Base-by-base conservation (phyloP, 2,113 vertebrate species). In the Platichthys stellatus region DNA sequence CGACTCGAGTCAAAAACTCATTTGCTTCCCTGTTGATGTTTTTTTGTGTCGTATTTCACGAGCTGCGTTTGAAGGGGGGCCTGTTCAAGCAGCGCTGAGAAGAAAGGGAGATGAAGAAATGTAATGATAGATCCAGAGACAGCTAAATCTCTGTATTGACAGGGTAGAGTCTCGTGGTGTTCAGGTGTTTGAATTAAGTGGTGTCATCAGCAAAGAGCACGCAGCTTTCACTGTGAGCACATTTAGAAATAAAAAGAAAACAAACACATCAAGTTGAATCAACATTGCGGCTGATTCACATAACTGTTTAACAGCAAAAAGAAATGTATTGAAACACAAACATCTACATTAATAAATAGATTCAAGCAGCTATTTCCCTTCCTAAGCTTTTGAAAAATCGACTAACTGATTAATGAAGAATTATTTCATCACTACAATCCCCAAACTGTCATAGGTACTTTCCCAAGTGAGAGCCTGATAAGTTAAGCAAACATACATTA, bases 141-240 rank as follows among this genome's bases (percentile, higher is more conserved):
- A 26, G 24, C n/a, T 23, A 3, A 35, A 54, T 56, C 66, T 74
- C 20, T 67, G 66, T 74, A 62, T 51, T 56, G 76, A 63, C 59
- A 40, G 60, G 26, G 57, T 1, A 18, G 26, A 24, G 59, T 40
- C 51, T 73, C 58, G 51, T 67, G 69, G 63, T 74, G 53, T 68
- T 69, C 61, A 43, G 38, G 28, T 78, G 28, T 80, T 69, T 77
- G 38, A 69, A 74, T 65, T 63, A 64, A 53, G 56, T 31, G 11
- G 28, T 47, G 43, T 49, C 47, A 49, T 49, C 47, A 17, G 47
- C 2, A 2, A 15, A 17, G 45, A 49, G 45, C 26, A 26, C 2
- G 26, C 28, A 28, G 28, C 28, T 28, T 28, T 28, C 28, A 28
- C 28, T 28, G 28, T 28, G 28, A 5, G 28, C 28, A 28, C 28